phyloP scores from a whole-genome alignment of 2,888 invertebrate genomes.

The Sussaba pulchella region DNA sequence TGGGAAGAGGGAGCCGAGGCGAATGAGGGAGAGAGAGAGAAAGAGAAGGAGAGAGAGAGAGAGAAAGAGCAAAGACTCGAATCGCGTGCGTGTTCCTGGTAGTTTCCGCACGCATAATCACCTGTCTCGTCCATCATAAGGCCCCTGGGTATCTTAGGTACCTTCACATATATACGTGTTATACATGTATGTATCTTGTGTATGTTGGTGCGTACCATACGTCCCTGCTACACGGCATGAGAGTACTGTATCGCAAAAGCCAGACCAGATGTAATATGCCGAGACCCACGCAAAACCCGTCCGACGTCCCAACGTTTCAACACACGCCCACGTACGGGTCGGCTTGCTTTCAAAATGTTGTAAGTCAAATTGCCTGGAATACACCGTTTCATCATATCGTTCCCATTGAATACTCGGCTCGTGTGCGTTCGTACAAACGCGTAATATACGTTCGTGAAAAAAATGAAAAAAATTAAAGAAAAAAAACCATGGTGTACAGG shows the following conservation, averaged over 20 bases:
- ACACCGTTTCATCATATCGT: conserved; percentile 79
- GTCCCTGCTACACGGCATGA: conserved; percentile 23
- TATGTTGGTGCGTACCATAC: conserved; percentile 13
- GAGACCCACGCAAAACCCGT: conserved; percentile 82
- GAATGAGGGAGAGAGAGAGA: conserved; percentile 24
- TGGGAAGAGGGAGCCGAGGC: conserved; percentile 24
- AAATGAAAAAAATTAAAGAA: conserved; percentile 12
- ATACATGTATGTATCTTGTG: conserved; percentile 11
- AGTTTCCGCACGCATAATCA: conserved; percentile 83
- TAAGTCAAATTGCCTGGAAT: conserved; percentile 81
- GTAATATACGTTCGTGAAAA: not conserved
- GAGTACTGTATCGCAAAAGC: conserved; percentile 40
- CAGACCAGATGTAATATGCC: conserved; percentile 81
- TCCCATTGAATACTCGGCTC: conserved; percentile 57
- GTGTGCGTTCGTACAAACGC: conserved; percentile 23
- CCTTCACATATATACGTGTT: conserved; percentile 10
- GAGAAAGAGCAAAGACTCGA: conserved; percentile 58
- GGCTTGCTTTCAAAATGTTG: conserved; percentile 82
- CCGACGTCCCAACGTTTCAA: conserved; percentile 82
- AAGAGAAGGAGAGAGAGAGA: conserved; percentile 49
- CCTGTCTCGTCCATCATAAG: conserved; percentile 84
- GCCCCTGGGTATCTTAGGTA: conserved; percentile 61
- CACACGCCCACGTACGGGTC: conserved; percentile 82
- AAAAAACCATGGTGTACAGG: not conserved
- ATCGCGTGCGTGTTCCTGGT: conserved; percentile 74